A percentile compares a stretch with the other conserved stretches of the same genome.
Conservation (phyloP, 2,888 invertebrate genomes). For the Drosophila flavopinicola region DNA sequence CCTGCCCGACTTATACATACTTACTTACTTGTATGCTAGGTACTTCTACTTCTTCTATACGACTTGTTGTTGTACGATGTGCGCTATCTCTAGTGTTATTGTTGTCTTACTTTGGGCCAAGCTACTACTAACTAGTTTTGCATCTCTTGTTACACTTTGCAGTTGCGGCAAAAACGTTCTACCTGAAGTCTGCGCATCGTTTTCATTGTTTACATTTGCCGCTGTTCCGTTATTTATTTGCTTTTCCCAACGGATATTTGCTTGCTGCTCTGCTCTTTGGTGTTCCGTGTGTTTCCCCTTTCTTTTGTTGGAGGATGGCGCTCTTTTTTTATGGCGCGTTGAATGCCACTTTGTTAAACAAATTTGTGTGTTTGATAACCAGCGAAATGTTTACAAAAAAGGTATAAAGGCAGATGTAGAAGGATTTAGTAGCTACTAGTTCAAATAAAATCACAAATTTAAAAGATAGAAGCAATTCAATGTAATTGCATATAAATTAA, state of each 20-base stretch:
- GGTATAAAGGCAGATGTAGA: too few relatives aligned
- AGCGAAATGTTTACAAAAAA: constrained; percentile 1
- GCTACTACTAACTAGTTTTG: constrained; percentile 46
- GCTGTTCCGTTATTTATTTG: constrained; percentile 61
- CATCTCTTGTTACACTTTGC: constrained; percentile 38
- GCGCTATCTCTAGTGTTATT: constrained; percentile 27
- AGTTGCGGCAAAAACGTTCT: constrained; percentile 39
- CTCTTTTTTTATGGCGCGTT: constrained; percentile 66
- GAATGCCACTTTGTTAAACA: constrained; percentile 73
- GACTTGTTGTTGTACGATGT: neutral
- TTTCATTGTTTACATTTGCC: constrained; percentile 59
- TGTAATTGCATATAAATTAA: neutral
- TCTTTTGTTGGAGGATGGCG: constrained; percentile 32
- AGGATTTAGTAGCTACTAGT: too few relatives aligned
- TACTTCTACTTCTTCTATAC: constrained; percentile 12
- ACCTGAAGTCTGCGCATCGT: constrained; percentile 49
- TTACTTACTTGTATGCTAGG: constrained; percentile 20
- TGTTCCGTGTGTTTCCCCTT: constrained; percentile 8
- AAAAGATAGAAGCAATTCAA: neutral
- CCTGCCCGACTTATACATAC: constrained; percentile 16
- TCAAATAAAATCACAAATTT: too few relatives aligned
- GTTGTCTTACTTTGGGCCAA: constrained; percentile 23
- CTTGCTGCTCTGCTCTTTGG: constrained; percentile 42
- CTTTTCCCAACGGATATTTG: constrained; percentile 58
- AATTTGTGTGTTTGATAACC: constrained; percentile 47